Base-by-base conservation (phyloP, 2,113 vertebrate genomes). In the Scomber colias region DNA sequence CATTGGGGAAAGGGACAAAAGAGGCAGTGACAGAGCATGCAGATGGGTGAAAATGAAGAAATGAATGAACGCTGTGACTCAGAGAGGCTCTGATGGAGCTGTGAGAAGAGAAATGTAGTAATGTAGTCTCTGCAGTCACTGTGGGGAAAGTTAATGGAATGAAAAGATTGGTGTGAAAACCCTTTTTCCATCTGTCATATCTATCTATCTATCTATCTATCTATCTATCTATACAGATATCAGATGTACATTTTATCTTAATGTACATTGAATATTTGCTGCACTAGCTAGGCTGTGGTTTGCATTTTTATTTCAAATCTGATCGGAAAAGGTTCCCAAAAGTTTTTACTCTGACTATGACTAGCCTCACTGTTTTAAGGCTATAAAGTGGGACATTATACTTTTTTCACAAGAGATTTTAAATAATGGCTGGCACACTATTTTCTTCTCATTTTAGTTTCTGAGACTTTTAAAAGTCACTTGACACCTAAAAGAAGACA, bases 11-110 rank as follows among this genome's bases (percentile, higher is more conserved):
- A 85, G 77, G 81, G 60, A 79, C 48, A 78, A 61, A 66, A 84
- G 87, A 85, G 24, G 72, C 50, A 76, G 83, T 57, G 81, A 88
- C 51, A 83, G 63, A 85, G 74, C 89, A 91, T 85, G 90, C 88
- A 91, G 72, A 79, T 76, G 85, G 74, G 21, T 76, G 62, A 75
- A 80, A 51, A 76, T 48, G 76, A 44, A 77, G 55, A 66, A 48
- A 65, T 59, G 21, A 78, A 71, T 49, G 57, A 63, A 51, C 17
- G 35, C 16, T 24, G 53, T 48, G 64, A 51, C 19, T 40, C 31
- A 53, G 46, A 61, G 70, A 66, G 51, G 64, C 56, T 68, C 51
- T 48, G 61, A 81, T 67, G 50, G 62, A 40, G 35, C 6, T 45
- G 51, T 31, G 27, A 81, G 51, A 69, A 46, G 50, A 79, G 50